Evolutionary conservation across 2,888 invertebrate species (phyloP), one percentile per base, ranked within the genome.

Genomic region (Cistogaster globosa): DNA sequence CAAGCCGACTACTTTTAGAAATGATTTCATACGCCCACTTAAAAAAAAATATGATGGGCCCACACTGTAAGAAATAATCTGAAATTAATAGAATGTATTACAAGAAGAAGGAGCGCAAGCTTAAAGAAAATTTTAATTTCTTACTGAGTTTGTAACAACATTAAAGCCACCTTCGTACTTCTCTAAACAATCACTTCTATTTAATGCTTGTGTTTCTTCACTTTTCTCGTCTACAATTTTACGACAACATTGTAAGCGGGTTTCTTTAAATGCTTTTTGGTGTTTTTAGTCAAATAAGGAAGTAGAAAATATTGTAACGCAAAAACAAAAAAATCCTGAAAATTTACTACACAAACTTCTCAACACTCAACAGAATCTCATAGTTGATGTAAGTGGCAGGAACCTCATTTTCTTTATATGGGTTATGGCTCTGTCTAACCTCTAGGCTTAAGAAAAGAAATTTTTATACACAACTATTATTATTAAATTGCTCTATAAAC

Each of bases 321-420:
- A 60, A 60, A 32, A 18, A 12, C 7, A 48, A 60, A 55, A 48
- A 72, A 80, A 67, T 53, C 71, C 77, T 65, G 58, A 83, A 83
- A 83, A 77, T 77, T 76, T 77, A 82, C 76, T 82, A 42, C 22
- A 68, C 8, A 32, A 32, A 32, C 53, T 69, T 53, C 51, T 42
- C 26, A 58, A 38, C 57, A 45, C 20, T 26, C 63, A 18, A 63
- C 12, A 42, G 2, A 62, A 42, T 16, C 26, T 32, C 65, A 68
- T 51, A 68, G 51, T 51, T 68, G 65, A 18, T 36, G 32, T 60
- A 11, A 53, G 53, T 42, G 22, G 65, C 78, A 82, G 53, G 65
- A 74, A 82, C 81, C 85, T 71, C 81, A 78, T 78, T 85, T 78
- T 82, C 85, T 78, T 69, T 78, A 82, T 78, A 85, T 82, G 85